phyloP scores from a whole-genome alignment of 2,888 invertebrate genomes.

The Tetrapedia diversipes region DNA sequence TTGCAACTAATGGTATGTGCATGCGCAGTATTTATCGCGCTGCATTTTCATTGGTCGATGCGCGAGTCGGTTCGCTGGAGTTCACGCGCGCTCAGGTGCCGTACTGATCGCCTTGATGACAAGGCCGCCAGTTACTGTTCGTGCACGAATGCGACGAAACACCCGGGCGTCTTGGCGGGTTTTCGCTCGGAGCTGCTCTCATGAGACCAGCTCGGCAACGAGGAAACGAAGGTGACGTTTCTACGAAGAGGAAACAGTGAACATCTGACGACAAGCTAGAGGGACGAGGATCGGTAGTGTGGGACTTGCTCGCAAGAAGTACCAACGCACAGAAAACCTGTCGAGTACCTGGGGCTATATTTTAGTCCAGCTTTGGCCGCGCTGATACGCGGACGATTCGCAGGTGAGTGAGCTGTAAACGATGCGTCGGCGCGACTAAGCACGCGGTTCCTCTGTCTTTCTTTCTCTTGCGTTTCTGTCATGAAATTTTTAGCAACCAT shows the following conservation, averaged over 20 bases:
- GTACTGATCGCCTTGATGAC: slow-evolving; percentile 65
- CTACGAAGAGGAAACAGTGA: slow-evolving; percentile 21
- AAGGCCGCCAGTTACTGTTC: slow-evolving; percentile 65
- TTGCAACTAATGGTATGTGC: background rate
- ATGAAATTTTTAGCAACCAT: slow-evolving; percentile 9
- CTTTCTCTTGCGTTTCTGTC: slow-evolving; percentile 36
- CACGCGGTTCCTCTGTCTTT: slow-evolving; percentile 58
- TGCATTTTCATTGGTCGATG: slow-evolving; percentile 36
- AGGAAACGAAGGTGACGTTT: slow-evolving; percentile 65
- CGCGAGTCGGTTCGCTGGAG: slow-evolving; percentile 27
- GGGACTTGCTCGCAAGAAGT: background rate
- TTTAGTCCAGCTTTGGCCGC: slow-evolving; percentile 49
- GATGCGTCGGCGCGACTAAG: slow-evolving; percentile 62
- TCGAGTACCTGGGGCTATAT: slow-evolving; percentile 34
- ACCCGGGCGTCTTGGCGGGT: slow-evolving; percentile 66
- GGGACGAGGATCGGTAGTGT: background rate
- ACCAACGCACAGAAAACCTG: slow-evolving; percentile 24
- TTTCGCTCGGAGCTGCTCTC: slow-evolving; percentile 65
- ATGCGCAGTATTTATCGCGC: background rate
- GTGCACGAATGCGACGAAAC: slow-evolving; percentile 70
- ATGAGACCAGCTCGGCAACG: slow-evolving; percentile 62
- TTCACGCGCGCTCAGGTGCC: slow-evolving; percentile 57
- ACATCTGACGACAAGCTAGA: background rate
- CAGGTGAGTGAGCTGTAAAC: slow-evolving; percentile 59
- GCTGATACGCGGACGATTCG: slow-evolving; percentile 62